Conservation (phyloP, 2,888 invertebrate genomes). For the Gortyna flavago region DNA sequence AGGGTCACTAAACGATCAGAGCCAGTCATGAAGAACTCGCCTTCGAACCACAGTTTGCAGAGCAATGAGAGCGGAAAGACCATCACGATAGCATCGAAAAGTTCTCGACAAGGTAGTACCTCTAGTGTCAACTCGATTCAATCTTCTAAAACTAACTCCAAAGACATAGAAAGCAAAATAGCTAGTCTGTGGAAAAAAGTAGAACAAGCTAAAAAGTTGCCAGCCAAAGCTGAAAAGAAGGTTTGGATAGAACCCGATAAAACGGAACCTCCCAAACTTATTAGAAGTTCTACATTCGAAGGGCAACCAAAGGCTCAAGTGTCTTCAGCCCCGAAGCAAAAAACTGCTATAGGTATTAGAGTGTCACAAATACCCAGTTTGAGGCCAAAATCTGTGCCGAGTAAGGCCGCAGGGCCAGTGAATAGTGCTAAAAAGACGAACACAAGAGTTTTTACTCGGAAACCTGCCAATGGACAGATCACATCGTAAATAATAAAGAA, state of each 20-base stretch:
- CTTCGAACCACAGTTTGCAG: constrained; percentile 90
- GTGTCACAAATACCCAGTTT: constrained; percentile 86
- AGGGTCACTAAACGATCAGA: constrained; percentile 75
- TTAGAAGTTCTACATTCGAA: constrained; percentile 92
- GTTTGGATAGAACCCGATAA: constrained; percentile 90
- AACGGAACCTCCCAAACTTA: constrained; percentile 84
- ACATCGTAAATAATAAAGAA: constrained; percentile 69
- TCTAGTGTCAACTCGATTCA: constrained; percentile 91
- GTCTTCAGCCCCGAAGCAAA: constrained; percentile 84
- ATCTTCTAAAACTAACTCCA: constrained; percentile 87
- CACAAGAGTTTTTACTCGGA: constrained; percentile 79
- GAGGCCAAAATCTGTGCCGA: constrained; percentile 77
- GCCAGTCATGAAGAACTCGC: constrained; percentile 85
- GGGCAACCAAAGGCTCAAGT: constrained; percentile 86
- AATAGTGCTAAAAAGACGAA: constrained; percentile 75
- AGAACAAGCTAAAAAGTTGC: constrained; percentile 91
- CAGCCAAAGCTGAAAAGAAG: constrained; percentile 90
- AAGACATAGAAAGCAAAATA: constrained; percentile 94
- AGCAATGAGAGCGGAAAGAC: constrained; percentile 88
- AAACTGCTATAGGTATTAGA: constrained; percentile 85
- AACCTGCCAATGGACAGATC: constrained; percentile 77
- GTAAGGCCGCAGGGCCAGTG: constrained; percentile 67
- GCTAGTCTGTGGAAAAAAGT: constrained; percentile 95
- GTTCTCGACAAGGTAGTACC: constrained; percentile 83
- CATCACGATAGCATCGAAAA: constrained; percentile 80